Percentiles rank a stretch among this genome's conserved stretches.
Conservation (phyloP, 2,888 invertebrate species). For the Amiota mariae region DNA sequence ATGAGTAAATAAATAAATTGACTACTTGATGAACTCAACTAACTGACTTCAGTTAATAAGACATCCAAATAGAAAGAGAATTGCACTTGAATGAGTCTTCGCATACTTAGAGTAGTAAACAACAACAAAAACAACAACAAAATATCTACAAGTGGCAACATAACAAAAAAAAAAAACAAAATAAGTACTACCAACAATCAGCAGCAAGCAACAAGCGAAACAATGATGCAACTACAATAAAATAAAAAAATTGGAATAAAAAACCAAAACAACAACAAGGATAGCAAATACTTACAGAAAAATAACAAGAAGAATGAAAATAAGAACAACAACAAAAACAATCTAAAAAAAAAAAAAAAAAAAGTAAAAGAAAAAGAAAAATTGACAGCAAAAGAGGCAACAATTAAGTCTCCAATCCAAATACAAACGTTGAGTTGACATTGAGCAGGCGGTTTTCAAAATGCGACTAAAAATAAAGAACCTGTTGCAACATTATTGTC, state of each 20-base stretch:
- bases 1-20: too few species aligned
- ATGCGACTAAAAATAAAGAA: conserved; percentile 62
- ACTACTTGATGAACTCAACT: too few species aligned
- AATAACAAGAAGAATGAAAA: background rate
- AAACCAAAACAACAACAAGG: conserved; percentile 26
- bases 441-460: conserved; percentile 66
- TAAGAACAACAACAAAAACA: conserved; percentile 38
- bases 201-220: too few species aligned
- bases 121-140: background rate
- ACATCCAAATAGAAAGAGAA: too few species aligned
- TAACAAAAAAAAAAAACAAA: too few species aligned
- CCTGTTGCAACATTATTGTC: conserved; percentile 49
- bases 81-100: too few species aligned
- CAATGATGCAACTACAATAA: background rate
- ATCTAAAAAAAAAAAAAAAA: conserved; percentile 1
- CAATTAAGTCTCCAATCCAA: conserved; percentile 57
- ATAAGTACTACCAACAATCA: too few species aligned
- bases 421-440: conserved; percentile 62
- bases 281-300: conserved; percentile 12
- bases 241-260: conserved; percentile 45
- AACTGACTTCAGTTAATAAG: too few species aligned
- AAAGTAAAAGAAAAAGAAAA: conserved; percentile 16
- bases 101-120: background rate
- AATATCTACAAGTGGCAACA: too few species aligned
- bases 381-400: conserved; percentile 56